Evolutionary conservation across 2,113 vertebrate species (phyloP), one percentile per base, ranked within the genome.

Genomic region (Lynx canadensis): DNA sequence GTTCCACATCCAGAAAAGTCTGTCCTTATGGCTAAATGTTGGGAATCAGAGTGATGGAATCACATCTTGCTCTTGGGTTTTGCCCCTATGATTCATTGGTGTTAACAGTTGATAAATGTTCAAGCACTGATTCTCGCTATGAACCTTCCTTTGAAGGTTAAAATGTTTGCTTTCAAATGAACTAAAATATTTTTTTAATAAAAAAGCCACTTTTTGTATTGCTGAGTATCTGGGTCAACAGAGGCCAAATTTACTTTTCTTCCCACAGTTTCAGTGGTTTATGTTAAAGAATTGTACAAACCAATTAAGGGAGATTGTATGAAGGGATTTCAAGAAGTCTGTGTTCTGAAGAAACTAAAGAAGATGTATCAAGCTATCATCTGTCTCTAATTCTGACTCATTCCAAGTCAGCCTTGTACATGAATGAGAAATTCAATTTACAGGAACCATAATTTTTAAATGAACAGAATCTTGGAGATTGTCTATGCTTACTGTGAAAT

Each of bases 121-220:
- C 21, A 89, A 48, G 11, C n/a, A 74, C 2, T 38, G 48, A 55
- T 69, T 74, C 7, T 71, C 15, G 86, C 9, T 85, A 91, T 57
- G 94, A 80, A 50, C 3, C 55, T 97, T 95, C 88, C 36, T 12
- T 95, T 93, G 48, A 63, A 95, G 90, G 45, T 9, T 55, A 68
- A 94, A 96, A 38, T 84, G 7, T 86, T 97, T 96, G 27, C 38
- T 95, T 93, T 97, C 73, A 68, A 98, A 69, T 89, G 57, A 73
- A 63, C 1, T 69, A 82, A 83, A 90, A 73, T 57, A 19, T 25
- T 52, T 50, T 66, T 84, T 55, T 48, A 85, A 41, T 2, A 45
- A 41, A 52, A 96, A 87, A 29, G 8, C 8, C 9, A 93, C 27
- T 80, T 71, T 48, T 33, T 88, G 65, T 82, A 12, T 14, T 41